Percentiles rank a stretch among this genome's conserved stretches.
These are phyloP conservation scores for Pandion haliaetus DNA, from an alignment of 2,113 vertebrate genomes.

Conservation along the genomic window DNA sequence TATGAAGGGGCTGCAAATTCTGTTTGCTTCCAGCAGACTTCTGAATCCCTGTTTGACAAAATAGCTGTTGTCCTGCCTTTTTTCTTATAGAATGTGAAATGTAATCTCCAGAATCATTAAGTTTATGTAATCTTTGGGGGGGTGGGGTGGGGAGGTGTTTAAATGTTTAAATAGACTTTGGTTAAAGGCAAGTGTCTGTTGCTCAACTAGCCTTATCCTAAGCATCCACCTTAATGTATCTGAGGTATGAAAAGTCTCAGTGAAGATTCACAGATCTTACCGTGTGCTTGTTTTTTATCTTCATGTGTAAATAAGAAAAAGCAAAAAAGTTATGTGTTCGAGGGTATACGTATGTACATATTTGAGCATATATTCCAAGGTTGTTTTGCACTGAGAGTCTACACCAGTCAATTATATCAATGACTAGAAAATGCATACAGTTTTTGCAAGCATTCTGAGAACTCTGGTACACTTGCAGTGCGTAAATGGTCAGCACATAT, in stretches of 20 bases:
- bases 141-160: no score
- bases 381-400: neutral
- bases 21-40: neutral
- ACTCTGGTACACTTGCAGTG: neutral
- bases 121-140: neutral
- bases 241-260: neutral
- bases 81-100: neutral
- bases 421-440: neutral
- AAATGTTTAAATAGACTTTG: neutral
- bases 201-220: neutral
- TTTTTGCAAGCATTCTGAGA: neutral
- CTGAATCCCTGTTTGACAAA: neutral
- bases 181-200: neutral
- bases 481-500: accelerated
- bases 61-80: neutral
- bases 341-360: neutral
- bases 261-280: neutral
- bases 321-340: neutral
- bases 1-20: neutral
- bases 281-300: neutral
- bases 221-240: neutral
- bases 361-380: neutral
- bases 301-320: neutral
- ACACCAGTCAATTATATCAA: neutral
- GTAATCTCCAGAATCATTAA: neutral